Base-by-base conservation (phyloP, 2,113 vertebrate genomes). In the Myotis yumanensis region DNA sequence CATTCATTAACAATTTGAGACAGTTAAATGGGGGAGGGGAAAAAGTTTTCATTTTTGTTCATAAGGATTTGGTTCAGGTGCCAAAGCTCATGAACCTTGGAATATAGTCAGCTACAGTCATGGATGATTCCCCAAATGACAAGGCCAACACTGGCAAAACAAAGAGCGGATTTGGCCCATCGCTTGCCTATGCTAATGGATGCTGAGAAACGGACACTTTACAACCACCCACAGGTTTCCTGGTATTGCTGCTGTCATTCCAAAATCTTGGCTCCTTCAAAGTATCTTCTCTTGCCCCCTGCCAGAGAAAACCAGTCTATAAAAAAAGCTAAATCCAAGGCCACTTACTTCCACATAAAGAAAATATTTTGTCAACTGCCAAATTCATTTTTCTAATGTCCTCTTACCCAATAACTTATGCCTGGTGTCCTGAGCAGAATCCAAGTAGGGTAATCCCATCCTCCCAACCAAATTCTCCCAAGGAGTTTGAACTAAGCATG, bases 361-460 rank as follows among this genome's bases (percentile, higher is more conserved):
- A 85, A 92, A 93, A 84, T 89, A 96, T 93, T 93, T 88, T 93
- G 75, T 90, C 85, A 79, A 77, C 57, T 93, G 95, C 96, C 92
- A 93, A 96, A 84, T 93, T 96, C 40, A 83, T 95, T 95, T 95
- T 88, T 88, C 85, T 92, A 95, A 93, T 79, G 62, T 93, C 64
- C 62, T 94, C 76, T 94, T 91, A 91, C 54, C 57, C 91, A 96
- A 43, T 94, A 94, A 91, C 83, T 94, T 86, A 80, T 71, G 80
- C 62, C 72, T 95, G 64, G 84, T 28, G 3, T 54, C 1, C 92
- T 97, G 95, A 85, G 82, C 17, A 40, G 59, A 79, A 48, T 85
- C 86, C 95, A 94, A 48, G 35, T 79, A 85, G 85, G 88, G 77
- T 89, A 90, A 96, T 96, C 95, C 96, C 72, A 64, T 95, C 62